Conservation (phyloP, 2,797 vertebrate species). For the Peromyscus aztecus region DNA sequence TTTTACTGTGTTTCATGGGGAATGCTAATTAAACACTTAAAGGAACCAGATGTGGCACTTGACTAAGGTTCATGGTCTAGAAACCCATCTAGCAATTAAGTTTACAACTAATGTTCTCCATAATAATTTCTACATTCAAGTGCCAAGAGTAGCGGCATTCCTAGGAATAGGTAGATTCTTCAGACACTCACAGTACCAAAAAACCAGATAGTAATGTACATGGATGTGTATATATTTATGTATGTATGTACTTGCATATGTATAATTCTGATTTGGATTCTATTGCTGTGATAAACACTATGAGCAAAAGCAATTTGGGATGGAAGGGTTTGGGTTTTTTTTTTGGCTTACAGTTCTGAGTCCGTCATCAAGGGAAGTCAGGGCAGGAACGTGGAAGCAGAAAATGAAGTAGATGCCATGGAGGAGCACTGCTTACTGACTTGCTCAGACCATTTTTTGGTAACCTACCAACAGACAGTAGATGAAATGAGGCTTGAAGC, state of each 20-base stretch:
- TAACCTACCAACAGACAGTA: not conserved
- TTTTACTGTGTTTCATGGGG: not conserved
- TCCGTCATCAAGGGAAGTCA: not conserved
- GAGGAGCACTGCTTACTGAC: not conserved
- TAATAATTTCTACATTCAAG: not conserved
- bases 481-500: not conserved
- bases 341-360: not conserved
- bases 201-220: too few relatives aligned
- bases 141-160: not conserved
- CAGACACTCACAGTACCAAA: not conserved
- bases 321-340: not conserved
- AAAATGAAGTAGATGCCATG: not conserved
- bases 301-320: not conserved
- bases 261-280: not conserved
- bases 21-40: conserved; percentile 20
- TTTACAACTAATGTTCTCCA: not conserved
- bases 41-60: conserved; percentile 36
- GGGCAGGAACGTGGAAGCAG: not conserved
- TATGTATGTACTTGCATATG: too few relatives aligned
- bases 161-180: not conserved
- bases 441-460: not conserved
- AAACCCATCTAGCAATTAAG: conserved; percentile 15
- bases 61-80: not conserved
- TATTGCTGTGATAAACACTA: not conserved
- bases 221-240: not conserved